Evolutionary conservation across 2,113 vertebrate genomes (phyloP), one percentile per base, ranked within the genome.

Genomic region (Egretta garzetta): DNA sequence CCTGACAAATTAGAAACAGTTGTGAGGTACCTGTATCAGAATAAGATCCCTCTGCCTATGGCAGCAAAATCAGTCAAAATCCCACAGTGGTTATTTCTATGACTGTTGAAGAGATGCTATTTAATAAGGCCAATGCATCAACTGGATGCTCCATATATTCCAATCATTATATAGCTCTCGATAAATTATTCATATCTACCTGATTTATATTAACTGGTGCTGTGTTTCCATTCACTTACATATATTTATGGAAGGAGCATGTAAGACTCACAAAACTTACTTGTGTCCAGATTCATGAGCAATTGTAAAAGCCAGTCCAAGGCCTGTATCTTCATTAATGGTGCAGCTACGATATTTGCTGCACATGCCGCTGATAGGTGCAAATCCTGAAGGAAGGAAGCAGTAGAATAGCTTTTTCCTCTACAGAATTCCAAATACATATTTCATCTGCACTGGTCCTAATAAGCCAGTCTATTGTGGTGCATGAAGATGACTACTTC

Each of bases 261-360:
- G 35, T 55, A 67, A 76, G 56, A 88, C 14, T 50, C 17, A 24
- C 59, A 41, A 45, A 92, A 91, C 99, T 95, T 98, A 99, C 99
- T 99, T 99, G 98, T 99, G 99, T 93, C 99, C 99, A 56, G 99
- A 99, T 90, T 99, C 99, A 12, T 99, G 99, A 66, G 99, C 99
- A 50, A 99, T 99, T 91, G 99, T 99, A 97, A 99, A 99, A 35
- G 99, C 99, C 79, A 99, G 96, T 55, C 99, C 99, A 32, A 99
- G 99, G 32, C 99, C 99, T 1, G 99, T 99, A 59, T 99, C 99
- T 96, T 99, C 99, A 37, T 99, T 99, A 97, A 99, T 99, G 94
- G 99, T 99, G 67, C 99, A 99, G 21, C 99, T 99, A 43, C 99
- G 99, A 97, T 99, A 99, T 94, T 99, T 99, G 94, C 99, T 99